Conservation (phyloP, 2,888 invertebrate genomes). For the Cephus spinipes region DNA sequence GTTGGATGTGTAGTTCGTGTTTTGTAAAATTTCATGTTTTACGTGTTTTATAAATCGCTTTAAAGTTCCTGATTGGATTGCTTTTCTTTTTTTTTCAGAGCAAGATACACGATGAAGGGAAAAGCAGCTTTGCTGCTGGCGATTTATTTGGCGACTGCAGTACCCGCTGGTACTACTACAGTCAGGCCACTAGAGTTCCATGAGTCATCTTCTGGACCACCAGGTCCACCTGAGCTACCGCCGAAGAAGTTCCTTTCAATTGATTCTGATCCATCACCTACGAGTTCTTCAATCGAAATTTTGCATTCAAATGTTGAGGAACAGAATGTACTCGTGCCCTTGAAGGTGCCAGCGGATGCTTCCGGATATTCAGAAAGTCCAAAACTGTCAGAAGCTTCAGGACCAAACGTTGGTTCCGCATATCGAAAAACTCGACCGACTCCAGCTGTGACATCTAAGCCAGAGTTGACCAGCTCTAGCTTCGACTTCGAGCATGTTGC, state of each 20-base stretch:
- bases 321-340: background rate
- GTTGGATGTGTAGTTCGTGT: background rate
- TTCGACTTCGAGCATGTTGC: background rate
- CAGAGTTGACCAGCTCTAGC: background rate
- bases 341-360: background rate
- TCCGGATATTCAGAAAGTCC: background rate
- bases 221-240: too few relatives aligned
- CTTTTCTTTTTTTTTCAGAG: conserved; percentile 30
- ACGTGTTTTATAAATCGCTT: background rate
- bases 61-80: background rate
- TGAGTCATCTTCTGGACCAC: background rate
- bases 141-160: conserved; percentile 30
- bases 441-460: background rate
- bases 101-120: conserved; percentile 40
- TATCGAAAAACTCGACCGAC: background rate
- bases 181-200: rapidly evolving
- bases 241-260: background rate
- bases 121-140: conserved; percentile 53
- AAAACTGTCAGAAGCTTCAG: background rate
- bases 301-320: background rate
- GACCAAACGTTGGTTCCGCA: background rate
- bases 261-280: background rate
- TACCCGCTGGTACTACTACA: background rate
- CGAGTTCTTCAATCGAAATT: background rate
- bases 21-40: background rate